Percentiles rank a stretch among this genome's conserved stretches.
Evolutionary conservation across 2,113 vertebrate species (phyloP).

Genomic region (Mus pahari): DNA sequence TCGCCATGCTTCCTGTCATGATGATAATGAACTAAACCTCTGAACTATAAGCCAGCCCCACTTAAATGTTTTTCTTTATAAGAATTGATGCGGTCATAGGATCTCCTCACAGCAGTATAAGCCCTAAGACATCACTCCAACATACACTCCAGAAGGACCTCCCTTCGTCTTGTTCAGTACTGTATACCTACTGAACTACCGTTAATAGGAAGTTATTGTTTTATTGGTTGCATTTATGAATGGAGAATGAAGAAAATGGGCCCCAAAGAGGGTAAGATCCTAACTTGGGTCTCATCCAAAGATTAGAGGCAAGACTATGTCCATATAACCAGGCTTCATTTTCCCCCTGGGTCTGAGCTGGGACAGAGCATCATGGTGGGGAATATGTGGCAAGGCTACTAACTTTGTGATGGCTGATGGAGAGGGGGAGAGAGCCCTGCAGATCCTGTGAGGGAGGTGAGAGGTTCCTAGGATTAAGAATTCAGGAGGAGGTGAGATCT

Average conservation of each 20-base stretch:
- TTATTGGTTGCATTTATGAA: conserved; percentile 14
- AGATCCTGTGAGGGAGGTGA: not conserved
- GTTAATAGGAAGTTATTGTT: conserved; percentile 1
- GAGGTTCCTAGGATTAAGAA: not conserved
- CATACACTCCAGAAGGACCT: conserved; percentile 19
- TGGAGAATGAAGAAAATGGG: conserved; percentile 1
- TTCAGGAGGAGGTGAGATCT: not conserved
- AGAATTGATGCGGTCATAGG: not conserved
- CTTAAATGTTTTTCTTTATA: not conserved
- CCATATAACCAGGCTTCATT: not conserved
- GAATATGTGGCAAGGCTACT: not conserved
- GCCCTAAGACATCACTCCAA: not conserved
- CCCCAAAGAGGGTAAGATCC: not conserved
- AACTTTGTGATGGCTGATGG: not conserved
- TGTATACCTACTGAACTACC: not conserved
- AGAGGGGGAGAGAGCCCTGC: not conserved
- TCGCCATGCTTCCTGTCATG: not conserved
- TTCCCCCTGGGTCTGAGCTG: not conserved
- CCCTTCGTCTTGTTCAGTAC: not conserved
- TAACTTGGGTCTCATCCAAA: not conserved
- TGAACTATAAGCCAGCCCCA: not conserved
- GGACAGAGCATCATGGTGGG: not conserved
- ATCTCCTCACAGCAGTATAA: not conserved
- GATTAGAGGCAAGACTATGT: not conserved
- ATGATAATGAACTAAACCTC: not conserved